Conservation (phyloP, 37 sponge, comb jelly and placozoan genomes). For the Beroe ovata region DNA sequence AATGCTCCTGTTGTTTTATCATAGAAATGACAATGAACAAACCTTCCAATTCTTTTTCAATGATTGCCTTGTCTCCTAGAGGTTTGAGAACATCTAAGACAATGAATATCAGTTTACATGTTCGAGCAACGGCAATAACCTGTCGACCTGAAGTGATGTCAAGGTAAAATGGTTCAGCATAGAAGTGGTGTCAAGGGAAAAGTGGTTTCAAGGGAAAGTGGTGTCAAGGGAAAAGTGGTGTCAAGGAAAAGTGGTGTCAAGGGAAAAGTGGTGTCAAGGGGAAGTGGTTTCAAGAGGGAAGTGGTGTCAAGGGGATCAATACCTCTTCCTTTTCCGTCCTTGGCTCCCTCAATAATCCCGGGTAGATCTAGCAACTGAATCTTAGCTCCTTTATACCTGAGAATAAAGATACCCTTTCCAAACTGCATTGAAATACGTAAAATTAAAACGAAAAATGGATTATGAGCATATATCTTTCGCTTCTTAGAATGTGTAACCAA, state of each 20-base stretch:
- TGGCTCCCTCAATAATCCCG: slow-evolving; percentile 99
- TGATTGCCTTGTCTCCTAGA: slow-evolving; percentile 87
- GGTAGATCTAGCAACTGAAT: slow-evolving; percentile 95
- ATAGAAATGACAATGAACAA: too few species aligned
- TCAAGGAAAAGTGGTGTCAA: neutral
- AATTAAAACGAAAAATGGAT: too few species aligned
- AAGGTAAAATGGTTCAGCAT: neutral
- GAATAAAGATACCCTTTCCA: too few species aligned
- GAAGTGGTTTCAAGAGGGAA: neutral
- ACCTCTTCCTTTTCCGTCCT: slow-evolving; percentile 98
- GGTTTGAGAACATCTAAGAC: slow-evolving; percentile 98
- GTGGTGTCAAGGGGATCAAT: slow-evolving; percentile 65
- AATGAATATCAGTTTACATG: slow-evolving; percentile 95
- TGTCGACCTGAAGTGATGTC: slow-evolving; percentile 33
- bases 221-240: neutral
- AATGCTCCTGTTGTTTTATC: too few species aligned
- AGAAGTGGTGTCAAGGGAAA: neutral
- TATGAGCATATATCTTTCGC: too few species aligned
- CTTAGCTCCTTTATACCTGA: slow-evolving; percentile 91
- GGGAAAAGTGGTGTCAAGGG: neutral
- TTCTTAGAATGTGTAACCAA: too few species aligned
- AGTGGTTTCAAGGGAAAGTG: too few species aligned
- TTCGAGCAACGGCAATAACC: slow-evolving; percentile 78
- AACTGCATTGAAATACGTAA: too few species aligned
- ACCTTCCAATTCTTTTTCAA: slow-evolving; percentile 95